phyloP scores from a whole-genome alignment of 2,797 vertebrate genomes.

The Sebastolobus alascanus region DNA sequence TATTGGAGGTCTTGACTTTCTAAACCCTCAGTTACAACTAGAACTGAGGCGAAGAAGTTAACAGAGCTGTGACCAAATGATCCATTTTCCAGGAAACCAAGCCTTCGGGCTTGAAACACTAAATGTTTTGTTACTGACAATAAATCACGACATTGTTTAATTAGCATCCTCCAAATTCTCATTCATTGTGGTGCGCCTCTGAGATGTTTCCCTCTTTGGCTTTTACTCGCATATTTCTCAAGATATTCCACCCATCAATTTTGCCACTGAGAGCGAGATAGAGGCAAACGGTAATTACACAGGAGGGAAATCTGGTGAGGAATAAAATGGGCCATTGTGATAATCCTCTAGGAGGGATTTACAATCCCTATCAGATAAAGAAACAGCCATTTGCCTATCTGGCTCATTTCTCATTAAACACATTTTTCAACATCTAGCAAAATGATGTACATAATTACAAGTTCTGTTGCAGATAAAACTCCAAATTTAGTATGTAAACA shows the following conservation, averaged over 20 bases:
- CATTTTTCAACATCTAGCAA: slow-evolving; percentile 26
- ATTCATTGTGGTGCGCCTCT: slow-evolving; percentile 74
- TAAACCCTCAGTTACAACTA: slow-evolving; percentile 37
- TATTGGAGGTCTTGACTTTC: slow-evolving; percentile 44
- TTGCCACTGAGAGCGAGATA: slow-evolving; percentile 56
- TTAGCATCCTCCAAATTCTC: slow-evolving; percentile 73
- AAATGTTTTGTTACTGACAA: slow-evolving; percentile 70
- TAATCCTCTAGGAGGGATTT: slow-evolving; percentile 64
- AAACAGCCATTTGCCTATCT: slow-evolving; percentile 57
- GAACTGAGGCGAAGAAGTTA: slow-evolving; percentile 44
- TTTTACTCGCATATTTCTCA: slow-evolving; percentile 73
- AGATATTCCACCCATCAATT: slow-evolving; percentile 74
- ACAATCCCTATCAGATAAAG: slow-evolving; percentile 53
- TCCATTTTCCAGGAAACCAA: slow-evolving; percentile 73
- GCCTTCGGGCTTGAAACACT: slow-evolving; percentile 69
- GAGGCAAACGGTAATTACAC: slow-evolving; percentile 70
- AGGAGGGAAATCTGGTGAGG: slow-evolving; percentile 56
- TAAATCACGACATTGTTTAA: slow-evolving; percentile 82
- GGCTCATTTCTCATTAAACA: slow-evolving; percentile 19
- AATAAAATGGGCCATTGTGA: slow-evolving; percentile 71
- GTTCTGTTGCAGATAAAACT: slow-evolving; percentile 34
- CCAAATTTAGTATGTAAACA: slow-evolving; percentile 33
- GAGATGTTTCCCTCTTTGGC: slow-evolving; percentile 69
- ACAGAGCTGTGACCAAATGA: slow-evolving; percentile 60
- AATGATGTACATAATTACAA: slow-evolving; percentile 33